Base-by-base conservation (phyloP, 1,140 invertebrate genomes). In the Caerostris extrusa region DNA sequence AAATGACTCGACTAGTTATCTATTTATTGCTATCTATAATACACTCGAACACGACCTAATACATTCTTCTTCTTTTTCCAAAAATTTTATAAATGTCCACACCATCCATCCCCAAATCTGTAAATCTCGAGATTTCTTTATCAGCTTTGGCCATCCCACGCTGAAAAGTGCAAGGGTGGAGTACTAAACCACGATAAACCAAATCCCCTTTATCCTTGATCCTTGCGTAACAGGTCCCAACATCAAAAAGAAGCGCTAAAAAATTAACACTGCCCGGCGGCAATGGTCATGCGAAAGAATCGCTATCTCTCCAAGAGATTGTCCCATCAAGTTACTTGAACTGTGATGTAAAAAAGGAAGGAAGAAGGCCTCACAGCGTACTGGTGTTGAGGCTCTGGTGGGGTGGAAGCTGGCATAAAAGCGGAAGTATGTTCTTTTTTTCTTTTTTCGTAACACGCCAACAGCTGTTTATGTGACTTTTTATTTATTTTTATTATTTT, bases 61-160 rank as follows among this genome's bases (percentile, higher is more conserved):
- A 77, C 50, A 81, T 1, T 10, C 71, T 81, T 81, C 19, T 19
- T 81, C 19, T 53, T 50, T 53, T 7, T 53, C 7, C 50, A 7
- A 53, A 81, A n/a, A 5, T 14, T n/a, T 67, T 67, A 19, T 81
- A 12, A 81, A 81, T 81, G 10, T 53, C 7, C 8, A 50, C 34
- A 81, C 50, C 71, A 81, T 34, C 50, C 10, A 5, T 34, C 19
- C 2, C 34, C 34, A 34, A 34, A 34, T 34, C 34, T 34, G 34
- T 34, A 34, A 34, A 34, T 34, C 60, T 57, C 14, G 19, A 5
- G 19, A 64, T 12, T 88, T 64, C 60, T 17, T 50, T 64, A 88
- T 88, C 86, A 64, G 34, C 86, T 88, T 88, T 88, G 34, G 60
- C n/a, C 86, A 88, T 88, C 86, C 64, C 12, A n/a, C 8, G 19